A percentile compares a stretch with the other conserved stretches of the same genome.
Conservation (phyloP, 2,797 vertebrate genomes). For the Cheirogaleus major region DNA sequence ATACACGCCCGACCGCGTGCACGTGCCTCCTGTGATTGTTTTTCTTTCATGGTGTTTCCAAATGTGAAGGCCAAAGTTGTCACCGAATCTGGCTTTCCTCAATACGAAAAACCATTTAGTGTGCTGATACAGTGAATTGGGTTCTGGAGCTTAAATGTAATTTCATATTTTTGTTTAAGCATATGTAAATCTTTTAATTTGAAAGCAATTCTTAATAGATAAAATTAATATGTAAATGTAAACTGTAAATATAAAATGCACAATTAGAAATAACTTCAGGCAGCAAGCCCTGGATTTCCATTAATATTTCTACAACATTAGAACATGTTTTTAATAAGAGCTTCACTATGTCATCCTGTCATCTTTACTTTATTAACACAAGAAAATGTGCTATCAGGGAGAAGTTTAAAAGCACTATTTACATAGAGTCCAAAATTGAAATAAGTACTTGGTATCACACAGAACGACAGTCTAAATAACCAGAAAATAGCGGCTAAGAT, state of each 20-base stretch:
- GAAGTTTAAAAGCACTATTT: constrained; percentile 57
- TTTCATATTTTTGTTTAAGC: constrained; percentile 74
- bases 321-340: constrained; percentile 71
- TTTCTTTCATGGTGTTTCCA: constrained; percentile 59
- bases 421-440: constrained; percentile 55
- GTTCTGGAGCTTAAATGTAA: constrained; percentile 71
- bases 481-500: constrained; percentile 29
- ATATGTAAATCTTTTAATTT: constrained; percentile 79
- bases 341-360: constrained; percentile 58
- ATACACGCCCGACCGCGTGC: background rate
- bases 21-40: background rate
- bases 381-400: constrained; percentile 40
- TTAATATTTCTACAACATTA: constrained; percentile 70
- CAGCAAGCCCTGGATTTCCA: constrained; percentile 69
- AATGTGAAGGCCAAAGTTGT: constrained; percentile 58
- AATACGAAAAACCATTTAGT: constrained; percentile 57
- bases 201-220: constrained; percentile 76
- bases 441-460: background rate
- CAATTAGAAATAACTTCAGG: constrained; percentile 73
- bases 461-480: constrained; percentile 33
- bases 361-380: constrained; percentile 62
- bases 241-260: constrained; percentile 79
- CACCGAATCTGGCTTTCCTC: constrained; percentile 52
- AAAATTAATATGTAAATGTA: constrained; percentile 81
- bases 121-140: constrained; percentile 59